Percentiles rank a stretch among this genome's conserved stretches.
Evolutionary conservation across 2,797 vertebrate genomes (phyloP).

Genomic region (Otus scops): DNA sequence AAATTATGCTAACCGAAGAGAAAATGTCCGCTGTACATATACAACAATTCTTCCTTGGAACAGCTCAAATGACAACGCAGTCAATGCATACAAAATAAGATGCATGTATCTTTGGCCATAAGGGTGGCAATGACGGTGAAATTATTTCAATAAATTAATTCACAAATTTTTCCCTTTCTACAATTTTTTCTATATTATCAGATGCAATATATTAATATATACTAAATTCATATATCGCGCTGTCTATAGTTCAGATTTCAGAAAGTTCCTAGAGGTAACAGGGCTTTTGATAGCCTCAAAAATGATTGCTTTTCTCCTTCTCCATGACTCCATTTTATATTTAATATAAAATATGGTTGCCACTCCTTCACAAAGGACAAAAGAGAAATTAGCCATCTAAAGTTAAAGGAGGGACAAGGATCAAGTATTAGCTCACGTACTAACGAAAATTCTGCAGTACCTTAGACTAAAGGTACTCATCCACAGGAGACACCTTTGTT

Average conservation of each 20-base stretch:
- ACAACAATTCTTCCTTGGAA: neutral
- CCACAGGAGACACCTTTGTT: neutral
- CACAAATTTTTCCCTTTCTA: neutral
- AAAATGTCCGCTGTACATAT: constrained; percentile 34
- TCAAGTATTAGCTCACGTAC: neutral
- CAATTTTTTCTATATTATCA: neutral
- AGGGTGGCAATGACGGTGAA: neutral
- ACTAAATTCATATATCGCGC: accelerated
- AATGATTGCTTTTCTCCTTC: neutral
- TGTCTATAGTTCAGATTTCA: neutral
- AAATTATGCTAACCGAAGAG: neutral
- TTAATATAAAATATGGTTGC: constrained; percentile 28
- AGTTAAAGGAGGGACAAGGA: neutral
- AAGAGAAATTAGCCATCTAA: neutral
- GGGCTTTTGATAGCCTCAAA: neutral
- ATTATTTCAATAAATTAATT: neutral
- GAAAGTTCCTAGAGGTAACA: neutral
- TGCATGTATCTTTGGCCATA: neutral
- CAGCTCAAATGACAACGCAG: neutral
- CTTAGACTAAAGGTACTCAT: neutral
- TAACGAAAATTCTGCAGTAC: neutral
- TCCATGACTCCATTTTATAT: constrained; percentile 23
- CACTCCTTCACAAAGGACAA: constrained; percentile 12
- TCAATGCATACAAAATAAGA: neutral
- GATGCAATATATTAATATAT: neutral